Percentiles rank a stretch among this genome's conserved stretches.
Evolutionary conservation across 2,113 vertebrate genomes (phyloP).

Genomic region (Puntigrus tetrazona): DNA sequence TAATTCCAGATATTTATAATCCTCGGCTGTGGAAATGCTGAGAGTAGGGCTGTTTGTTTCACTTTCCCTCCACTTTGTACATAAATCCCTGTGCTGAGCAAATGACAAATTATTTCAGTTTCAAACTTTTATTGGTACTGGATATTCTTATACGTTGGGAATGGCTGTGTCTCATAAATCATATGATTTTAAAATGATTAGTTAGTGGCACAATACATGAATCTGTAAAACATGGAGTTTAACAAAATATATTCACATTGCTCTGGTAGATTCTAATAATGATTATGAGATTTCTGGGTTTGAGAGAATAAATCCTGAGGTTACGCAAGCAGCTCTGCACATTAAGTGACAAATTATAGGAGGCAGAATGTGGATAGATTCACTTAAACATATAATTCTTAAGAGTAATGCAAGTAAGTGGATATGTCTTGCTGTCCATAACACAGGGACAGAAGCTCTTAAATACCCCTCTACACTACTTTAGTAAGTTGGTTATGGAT

Average conservation of each 20-base stretch:
- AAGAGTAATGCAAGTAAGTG: background rate
- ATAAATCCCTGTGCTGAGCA: conserved; percentile 9
- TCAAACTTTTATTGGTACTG: background rate
- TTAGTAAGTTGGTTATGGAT: background rate
- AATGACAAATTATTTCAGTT: conserved; percentile 24
- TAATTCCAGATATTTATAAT: conserved; percentile 8
- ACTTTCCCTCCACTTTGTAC: background rate
- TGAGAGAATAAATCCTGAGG: conserved; percentile 1
- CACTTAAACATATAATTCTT: background rate
- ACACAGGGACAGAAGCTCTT: background rate
- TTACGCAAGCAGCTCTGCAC: conserved; percentile 14
- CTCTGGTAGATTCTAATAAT: conserved; percentile 16
- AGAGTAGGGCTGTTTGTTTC: conserved; percentile 5
- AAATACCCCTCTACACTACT: background rate
- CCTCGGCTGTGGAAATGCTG: background rate
- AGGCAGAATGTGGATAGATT: conserved; percentile 1
- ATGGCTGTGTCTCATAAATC: background rate
- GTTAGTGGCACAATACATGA: conserved; percentile 9
- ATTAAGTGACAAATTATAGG: background rate
- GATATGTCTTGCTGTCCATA: background rate
- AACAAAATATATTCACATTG: conserved; percentile 19
- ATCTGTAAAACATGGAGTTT: conserved; percentile 23
- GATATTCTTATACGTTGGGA: background rate
- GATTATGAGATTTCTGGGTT: conserved; percentile 17
- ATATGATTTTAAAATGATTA: conserved; percentile 25